phyloP scores from a whole-genome alignment of 2,113 vertebrate genomes.

The Leuciscus idus region DNA sequence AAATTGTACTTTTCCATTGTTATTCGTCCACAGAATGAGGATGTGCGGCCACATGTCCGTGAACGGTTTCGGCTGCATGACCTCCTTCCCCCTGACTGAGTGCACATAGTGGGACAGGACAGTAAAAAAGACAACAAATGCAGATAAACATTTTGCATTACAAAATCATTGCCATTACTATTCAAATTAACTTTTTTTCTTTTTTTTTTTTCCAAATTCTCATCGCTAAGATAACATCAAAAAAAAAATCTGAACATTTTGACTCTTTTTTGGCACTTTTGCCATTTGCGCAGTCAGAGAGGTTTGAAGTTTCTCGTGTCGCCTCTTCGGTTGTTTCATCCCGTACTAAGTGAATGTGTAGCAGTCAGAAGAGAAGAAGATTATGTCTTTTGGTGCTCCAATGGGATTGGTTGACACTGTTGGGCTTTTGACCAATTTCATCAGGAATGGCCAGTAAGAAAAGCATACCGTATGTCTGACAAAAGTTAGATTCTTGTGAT shows the following conservation, averaged over 20 bases:
- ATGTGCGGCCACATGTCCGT: constrained; percentile 96
- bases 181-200: constrained; percentile 77
- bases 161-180: constrained; percentile 94
- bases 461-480: constrained; percentile 14
- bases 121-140: constrained; percentile 48
- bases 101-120: constrained; percentile 47
- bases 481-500: constrained; percentile 12
- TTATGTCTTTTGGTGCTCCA: constrained; percentile 81
- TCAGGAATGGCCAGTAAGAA: constrained; percentile 86
- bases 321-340: constrained; percentile 79
- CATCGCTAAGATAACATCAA: constrained; percentile 73
- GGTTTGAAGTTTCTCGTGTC: constrained; percentile 77
- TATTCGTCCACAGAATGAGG: constrained; percentile 84
- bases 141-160: constrained; percentile 78
- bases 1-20: background rate
- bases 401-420: constrained; percentile 82
- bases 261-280: constrained; percentile 70
- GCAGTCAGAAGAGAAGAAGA: constrained; percentile 62
- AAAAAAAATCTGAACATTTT: constrained; percentile 47
- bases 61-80: constrained; percentile 98
- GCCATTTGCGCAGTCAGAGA: constrained; percentile 51
- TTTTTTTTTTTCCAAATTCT: constrained; percentile 79
- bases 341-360: constrained; percentile 60
- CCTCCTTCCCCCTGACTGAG: constrained; percentile 95
- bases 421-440: constrained; percentile 86